Evolutionary conservation across 2,113 vertebrate genomes (phyloP), one percentile per base, ranked within the genome.

Genomic region (Corythornis madagascariensis): DNA sequence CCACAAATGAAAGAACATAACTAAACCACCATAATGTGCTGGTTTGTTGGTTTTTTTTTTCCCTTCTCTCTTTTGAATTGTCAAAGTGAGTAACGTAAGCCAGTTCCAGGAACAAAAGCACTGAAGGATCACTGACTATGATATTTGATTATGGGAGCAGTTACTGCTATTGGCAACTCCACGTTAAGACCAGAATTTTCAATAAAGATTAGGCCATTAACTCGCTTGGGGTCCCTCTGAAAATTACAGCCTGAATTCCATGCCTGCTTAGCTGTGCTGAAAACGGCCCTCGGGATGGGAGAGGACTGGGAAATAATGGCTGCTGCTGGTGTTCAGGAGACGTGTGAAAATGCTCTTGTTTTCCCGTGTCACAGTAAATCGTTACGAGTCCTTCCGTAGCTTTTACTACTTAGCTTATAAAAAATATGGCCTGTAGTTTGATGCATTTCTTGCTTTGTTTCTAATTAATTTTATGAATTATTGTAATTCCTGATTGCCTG

Each of bases 101-200:
- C 66, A 82, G 21, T 80, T 90, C 28, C 86, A 84, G 60, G 53
- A 93, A 69, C n/a, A 74, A 81, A 95, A 89, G 56, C 60, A 56
- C 55, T 56, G 56, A 82, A 55, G 65, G 42, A 85, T 93, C 66
- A 75, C 57, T 82, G 80, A n/a, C 57, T 75, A 13, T 73, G 61
- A 35, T 79, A 81, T 55, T 83, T 90, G 61, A 82, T 94, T 92
- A 84, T 79, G 59, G 65, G 61, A 92, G 61, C 83, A 81, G 92
- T 86, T 96, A 81, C 73, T 84, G 56, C 83, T 67, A 2, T 61
- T 88, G 70, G 73, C 65, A 92, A 48, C 70, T 84, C 43, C 5
- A 83, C 70, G 69, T 86, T 82, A 67, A 59, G 73, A 80, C 45
- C 20, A 22, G 83, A 82, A 88, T 86, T 83, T 89, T 86, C 72